A percentile compares a stretch with the other conserved stretches of the same genome.
Conservation (phyloP, 2,888 invertebrate genomes). For the Dugesia japonica region DNA sequence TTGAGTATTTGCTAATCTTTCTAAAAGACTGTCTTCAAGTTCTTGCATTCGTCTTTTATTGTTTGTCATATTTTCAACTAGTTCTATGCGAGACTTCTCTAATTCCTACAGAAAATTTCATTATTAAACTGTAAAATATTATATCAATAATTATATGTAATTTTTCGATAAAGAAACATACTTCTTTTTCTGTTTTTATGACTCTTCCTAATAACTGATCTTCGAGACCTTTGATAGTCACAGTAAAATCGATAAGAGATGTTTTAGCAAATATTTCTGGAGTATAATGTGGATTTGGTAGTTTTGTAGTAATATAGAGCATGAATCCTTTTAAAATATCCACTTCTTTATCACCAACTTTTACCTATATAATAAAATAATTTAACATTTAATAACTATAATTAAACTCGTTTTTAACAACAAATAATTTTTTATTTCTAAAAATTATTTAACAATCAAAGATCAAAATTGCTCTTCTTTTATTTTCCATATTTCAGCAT, state of each 20-base stretch:
- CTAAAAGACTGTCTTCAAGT: constrained; percentile 48
- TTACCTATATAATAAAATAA: background rate
- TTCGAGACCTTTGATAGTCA: constrained; percentile 83
- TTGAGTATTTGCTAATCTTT: constrained; percentile 38
- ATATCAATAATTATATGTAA: no score
- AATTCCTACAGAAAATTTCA: constrained; percentile 39
- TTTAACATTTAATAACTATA: no score
- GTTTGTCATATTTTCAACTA: constrained; percentile 47
- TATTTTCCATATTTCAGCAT: no score
- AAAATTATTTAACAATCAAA: no score
- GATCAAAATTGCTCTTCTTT: no score
- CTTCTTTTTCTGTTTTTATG: constrained; percentile 79
- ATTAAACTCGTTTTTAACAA: no score
- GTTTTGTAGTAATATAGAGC: constrained; percentile 82
- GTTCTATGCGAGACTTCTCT: constrained; percentile 46
- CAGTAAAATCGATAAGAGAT: constrained; percentile 87
- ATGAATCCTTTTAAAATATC: constrained; percentile 86
- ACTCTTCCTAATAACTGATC: constrained; percentile 78
- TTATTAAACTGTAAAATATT: no score
- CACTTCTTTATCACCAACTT: constrained; percentile 68
- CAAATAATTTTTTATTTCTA: no score
- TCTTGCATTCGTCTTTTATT: constrained; percentile 49
- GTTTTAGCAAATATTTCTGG: constrained; percentile 90
- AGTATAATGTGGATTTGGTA: constrained; percentile 84
- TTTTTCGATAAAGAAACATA: constrained; percentile 37